Base-by-base conservation (phyloP, 2,113 vertebrate genomes). In the Phasianus colchicus region DNA sequence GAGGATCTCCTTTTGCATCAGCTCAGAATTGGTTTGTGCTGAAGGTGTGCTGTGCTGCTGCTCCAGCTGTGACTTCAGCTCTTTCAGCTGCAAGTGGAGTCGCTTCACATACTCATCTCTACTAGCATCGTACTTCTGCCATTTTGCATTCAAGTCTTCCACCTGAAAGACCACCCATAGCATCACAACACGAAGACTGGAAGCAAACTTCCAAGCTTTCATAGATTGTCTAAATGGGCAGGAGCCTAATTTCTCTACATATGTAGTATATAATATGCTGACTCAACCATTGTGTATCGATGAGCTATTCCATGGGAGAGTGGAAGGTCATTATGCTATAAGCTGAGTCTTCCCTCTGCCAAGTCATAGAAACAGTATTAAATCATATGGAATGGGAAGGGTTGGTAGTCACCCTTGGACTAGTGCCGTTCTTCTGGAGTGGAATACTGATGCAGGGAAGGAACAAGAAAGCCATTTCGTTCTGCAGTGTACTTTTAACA, bases 71-170 rank as follows among this genome's bases (percentile, higher is more conserved):
- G 45, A 76, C 11, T 93, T 96, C 84, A 94, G 89, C 72, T 98
- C 98, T 90, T 97, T 98, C 32, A 99, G 96, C 96, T 98, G 98
- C 71, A 97, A 95, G 52, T 98, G 98, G 32, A 99, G 96, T 7
- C 97, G 97, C 89, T 98, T 97, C 94, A 99, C 99, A 0, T 99
- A 99, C 75, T 98, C 98, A 3, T 99, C 99, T 93, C 99, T 95
- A 71, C 99, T 99, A 0, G 98, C 98, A 4, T 99, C 99, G 0
- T 99, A 99, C 77, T 98, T 99, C 97, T 99, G 99, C 99, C 99
- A 99, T 60, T 98, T 98, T 11, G 98, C 97, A 12, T 99, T 99
- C 74, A 99, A 97, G 83, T 98, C 98, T 94, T 99, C 99, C 34
- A 99, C 99, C 99, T 99, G 95, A n/a, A 95, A 65, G 47, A 67